phyloP scores from a whole-genome alignment of 2,888 invertebrate genomes.

The Metallyticus violacea region DNA sequence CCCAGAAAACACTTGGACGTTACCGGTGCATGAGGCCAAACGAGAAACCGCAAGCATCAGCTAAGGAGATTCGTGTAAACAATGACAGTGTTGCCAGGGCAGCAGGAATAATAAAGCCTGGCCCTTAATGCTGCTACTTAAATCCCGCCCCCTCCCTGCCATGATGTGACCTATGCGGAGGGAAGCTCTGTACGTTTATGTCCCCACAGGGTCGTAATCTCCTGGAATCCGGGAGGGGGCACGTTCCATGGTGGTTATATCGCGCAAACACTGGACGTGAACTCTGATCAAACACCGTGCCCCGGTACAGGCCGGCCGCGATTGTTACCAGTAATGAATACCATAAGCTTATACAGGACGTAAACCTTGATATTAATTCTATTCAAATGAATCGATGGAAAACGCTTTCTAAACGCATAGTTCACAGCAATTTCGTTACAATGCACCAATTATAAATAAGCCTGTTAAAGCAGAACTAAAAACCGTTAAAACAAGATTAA shows the following conservation, averaged over 20 bases:
- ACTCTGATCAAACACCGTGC: neutral
- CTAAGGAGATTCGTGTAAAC: neutral
- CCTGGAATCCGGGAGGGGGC: neutral
- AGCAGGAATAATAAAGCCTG: neutral
- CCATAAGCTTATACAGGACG: too few relatives aligned
- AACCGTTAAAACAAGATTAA: too few relatives aligned
- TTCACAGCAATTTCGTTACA: too few relatives aligned
- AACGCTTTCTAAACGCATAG: too few relatives aligned
- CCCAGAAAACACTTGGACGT: neutral
- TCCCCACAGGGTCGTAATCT: neutral
- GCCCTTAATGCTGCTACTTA: neutral
- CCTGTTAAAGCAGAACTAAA: too few relatives aligned
- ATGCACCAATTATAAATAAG: too few relatives aligned
- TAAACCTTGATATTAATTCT: too few relatives aligned
- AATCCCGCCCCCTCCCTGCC: neutral
- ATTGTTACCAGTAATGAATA: too few relatives aligned
- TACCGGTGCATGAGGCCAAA: neutral
- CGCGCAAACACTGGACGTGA: neutral
- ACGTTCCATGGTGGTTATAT: neutral
- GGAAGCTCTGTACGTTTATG: neutral
- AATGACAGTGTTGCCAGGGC: too few relatives aligned
- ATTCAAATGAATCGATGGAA: too few relatives aligned
- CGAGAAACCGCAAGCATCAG: too few relatives aligned
- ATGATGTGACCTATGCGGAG: neutral
- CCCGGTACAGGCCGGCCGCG: neutral